Conservation (phyloP, 1,140 invertebrate genomes). For the Trinorchestia longiramus region DNA sequence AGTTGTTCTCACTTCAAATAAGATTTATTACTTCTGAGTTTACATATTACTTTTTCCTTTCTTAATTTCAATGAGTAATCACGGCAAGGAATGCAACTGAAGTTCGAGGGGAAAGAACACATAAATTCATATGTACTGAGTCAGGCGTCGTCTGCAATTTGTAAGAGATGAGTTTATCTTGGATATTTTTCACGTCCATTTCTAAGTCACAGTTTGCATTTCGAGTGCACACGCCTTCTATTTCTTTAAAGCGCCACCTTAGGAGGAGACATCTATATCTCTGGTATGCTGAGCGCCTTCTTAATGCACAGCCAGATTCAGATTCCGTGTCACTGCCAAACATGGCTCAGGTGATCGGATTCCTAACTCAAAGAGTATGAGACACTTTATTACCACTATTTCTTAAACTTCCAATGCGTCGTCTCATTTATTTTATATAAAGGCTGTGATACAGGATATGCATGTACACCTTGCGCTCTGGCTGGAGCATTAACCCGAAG, state of each 20-base stretch:
- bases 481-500: neutral
- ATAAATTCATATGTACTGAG: neutral
- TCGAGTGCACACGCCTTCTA: neutral
- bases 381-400: neutral
- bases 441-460: neutral
- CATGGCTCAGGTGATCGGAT: neutral
- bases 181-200: neutral
- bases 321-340: constrained; percentile 12
- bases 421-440: neutral
- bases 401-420: neutral
- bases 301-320: neutral
- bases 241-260: neutral
- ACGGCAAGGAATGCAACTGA: too few relatives aligned
- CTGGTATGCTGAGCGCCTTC: neutral
- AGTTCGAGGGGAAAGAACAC: neutral
- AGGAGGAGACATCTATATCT: neutral
- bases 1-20: neutral
- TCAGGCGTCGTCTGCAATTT: neutral
- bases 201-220: neutral
- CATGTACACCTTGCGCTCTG: neutral
- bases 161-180: neutral
- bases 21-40: neutral
- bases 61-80: neutral
- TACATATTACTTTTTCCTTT: neutral
- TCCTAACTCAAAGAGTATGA: neutral